Base-by-base conservation (phyloP, 2,113 vertebrate species). In the Monarcha castaneiventris region DNA sequence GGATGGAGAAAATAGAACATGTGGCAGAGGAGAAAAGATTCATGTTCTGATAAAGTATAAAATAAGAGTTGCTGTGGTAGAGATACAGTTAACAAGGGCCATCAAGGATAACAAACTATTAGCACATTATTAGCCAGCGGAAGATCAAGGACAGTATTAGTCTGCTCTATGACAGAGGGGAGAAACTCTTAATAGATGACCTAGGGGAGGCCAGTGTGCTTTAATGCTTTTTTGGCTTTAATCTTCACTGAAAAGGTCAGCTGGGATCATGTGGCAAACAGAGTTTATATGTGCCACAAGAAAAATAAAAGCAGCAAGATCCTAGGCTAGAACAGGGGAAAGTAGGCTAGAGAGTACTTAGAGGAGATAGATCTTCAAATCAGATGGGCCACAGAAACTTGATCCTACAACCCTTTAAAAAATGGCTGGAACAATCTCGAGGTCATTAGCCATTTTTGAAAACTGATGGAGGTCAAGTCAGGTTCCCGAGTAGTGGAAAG, bases 181-280 rank as follows among this genome's bases (percentile, higher is more conserved):
- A 94, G 68, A 78, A 92, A 84, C 59, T 78, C 89, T 63, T 90
- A 84, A 75, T 49, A 95, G 93, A 61, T 93, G 88, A 93, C 92
- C 89, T 95, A 89, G 86, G 73, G 83, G 83, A 96, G 52, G 43
- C 41, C 83, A 94, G 20, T 4, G 30, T 93, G 90, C 61, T 95
- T 93, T 92, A 90, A 88, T 89, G 96, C 64, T 92, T 94, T 93
- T 76, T 88, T 87, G 54, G 52, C 69, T 95, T 93, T 94, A 90
- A 85, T 90, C 68, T 94, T 95, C 73, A 44, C 86, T 87, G 91
- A 49, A 94, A 93, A 93, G 94, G 94, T 93, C 89, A 89, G 61
- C 56, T 92, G 80, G 69, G 93, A 75, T 95, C 94, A 75, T 95
- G 86, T 93, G 76, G 86, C 91, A 94, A 69, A 83, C 58, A 52